Conservation (phyloP, 2,113 vertebrate species). For the Cyphomyrus discorhynchus region DNA sequence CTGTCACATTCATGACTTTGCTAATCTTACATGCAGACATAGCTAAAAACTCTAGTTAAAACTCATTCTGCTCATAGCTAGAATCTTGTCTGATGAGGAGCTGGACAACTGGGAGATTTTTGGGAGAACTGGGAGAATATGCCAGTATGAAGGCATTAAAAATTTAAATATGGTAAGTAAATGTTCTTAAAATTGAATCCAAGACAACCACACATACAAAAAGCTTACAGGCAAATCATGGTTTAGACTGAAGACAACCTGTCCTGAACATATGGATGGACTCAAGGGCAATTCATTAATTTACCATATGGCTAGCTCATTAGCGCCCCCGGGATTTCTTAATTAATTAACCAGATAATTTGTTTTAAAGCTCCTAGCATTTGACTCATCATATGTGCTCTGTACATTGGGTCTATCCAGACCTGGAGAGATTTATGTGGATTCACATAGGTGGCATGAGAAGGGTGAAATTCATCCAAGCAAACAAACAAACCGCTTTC, state of each 20-base stretch:
- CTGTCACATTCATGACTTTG: background rate
- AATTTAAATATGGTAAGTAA: background rate
- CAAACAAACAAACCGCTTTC: background rate
- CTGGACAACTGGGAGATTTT: background rate
- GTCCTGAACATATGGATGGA: slow-evolving; percentile 48
- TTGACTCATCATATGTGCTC: background rate
- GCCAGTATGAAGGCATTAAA: background rate
- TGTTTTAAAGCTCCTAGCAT: background rate
- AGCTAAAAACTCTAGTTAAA: background rate
- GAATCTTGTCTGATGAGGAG: background rate
- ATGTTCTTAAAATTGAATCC: background rate
- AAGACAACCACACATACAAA: background rate
- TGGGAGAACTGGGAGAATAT: too few relatives aligned
- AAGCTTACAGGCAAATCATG: background rate
- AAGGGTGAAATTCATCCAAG: background rate
- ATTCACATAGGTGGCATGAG: background rate
- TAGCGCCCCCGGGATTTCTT: slow-evolving; percentile 42
- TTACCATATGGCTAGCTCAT: slow-evolving; percentile 51
- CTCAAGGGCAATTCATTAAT: slow-evolving; percentile 53
- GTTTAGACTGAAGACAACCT: slow-evolving; percentile 10
- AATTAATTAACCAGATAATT: slow-evolving; percentile 2
- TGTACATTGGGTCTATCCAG: background rate
- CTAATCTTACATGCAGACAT: background rate
- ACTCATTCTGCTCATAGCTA: background rate
- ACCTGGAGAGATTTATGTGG: background rate